Evolutionary conservation across 2,888 invertebrate genomes (phyloP), one percentile per base, ranked within the genome.

Genomic region (Osmoderma eremita): DNA sequence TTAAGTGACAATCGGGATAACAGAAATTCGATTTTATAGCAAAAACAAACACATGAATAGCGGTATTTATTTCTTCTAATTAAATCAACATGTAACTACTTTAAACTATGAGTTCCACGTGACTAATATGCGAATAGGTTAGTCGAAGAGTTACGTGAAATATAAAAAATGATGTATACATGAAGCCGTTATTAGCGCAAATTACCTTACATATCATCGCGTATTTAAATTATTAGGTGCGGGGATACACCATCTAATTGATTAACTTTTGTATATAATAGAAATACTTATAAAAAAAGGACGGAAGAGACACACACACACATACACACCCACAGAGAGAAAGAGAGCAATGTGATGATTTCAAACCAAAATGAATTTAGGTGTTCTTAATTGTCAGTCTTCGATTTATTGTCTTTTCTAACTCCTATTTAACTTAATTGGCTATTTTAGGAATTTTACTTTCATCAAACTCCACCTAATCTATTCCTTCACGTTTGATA

Each of bases 161-260:
- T 48, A 18, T 10, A 18, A 48, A 48, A 45, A 48, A 48, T 48
- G 48, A 48, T 48, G 17, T 48, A 48, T 17, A 22, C 10, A 48
- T n/a, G 48, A 48, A 5, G 12, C 18, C 5, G 48, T 48, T 20
- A 48, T 48, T 20, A 17, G 20, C 20, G 48, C 22, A 48, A 48
- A 39, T 39, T 39, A n/a, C 39, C 39, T 39, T 39, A 39, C 39
- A 39, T n/a, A n/a, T 54, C 30, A 54, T 13, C 17, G 54, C 30
- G 54, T 36, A 13, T 54, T 36, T 54, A 36, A 54, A 61, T 61
- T 42, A 22, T 45, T 41, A 41, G 24, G 58, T 17, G 45, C 15
- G 45, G 13, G 18, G n/a, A 45, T 3, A 18, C 13, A 45, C 6
- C 45, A 5, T 45, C 18, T 45, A 18, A 39, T 39, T 39, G 10